Evolutionary conservation across 2,888 invertebrate genomes (phyloP).

Genomic region (Sphecodes monilicornis): DNA sequence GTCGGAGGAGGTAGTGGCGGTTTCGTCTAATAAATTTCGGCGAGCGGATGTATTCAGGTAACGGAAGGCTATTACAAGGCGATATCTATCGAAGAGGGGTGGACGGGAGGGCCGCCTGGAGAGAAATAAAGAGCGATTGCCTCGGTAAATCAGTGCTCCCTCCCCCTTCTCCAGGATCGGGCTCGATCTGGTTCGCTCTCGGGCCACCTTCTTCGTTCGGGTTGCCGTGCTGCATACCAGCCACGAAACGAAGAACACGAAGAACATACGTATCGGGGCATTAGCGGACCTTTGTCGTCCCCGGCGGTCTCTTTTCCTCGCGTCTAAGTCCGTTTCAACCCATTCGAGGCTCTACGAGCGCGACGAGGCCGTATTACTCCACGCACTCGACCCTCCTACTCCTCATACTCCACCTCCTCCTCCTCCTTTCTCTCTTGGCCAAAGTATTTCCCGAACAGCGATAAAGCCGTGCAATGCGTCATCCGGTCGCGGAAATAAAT

Average conservation of each 20-base stretch:
- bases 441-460: constrained; percentile 72
- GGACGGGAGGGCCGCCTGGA: constrained; percentile 83
- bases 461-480: constrained; percentile 72
- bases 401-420: neutral
- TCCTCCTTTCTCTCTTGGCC: constrained; percentile 41
- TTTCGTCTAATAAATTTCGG: constrained; percentile 75
- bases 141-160: constrained; percentile 83
- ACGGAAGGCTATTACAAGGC: constrained; percentile 84
- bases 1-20: constrained; percentile 34
- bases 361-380: constrained; percentile 58
- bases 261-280: constrained; percentile 83
- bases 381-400: constrained; percentile 52
- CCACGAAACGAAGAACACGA: constrained; percentile 71
- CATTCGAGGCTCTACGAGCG: constrained; percentile 59
- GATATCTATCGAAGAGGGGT: constrained; percentile 83
- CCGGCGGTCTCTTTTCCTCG: constrained; percentile 53
- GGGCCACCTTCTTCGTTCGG: constrained; percentile 62
- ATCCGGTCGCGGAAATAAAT: constrained; percentile 68
- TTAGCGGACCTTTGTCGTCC: constrained; percentile 77
- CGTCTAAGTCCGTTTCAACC: constrained; percentile 62
- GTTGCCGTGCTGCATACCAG: constrained; percentile 72
- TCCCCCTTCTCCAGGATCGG: constrained; percentile 57
- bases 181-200: constrained; percentile 52
- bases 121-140: constrained; percentile 85
- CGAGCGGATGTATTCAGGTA: constrained; percentile 82